Conservation (phyloP, 1,140 invertebrate genomes). For the Drosophila equinoxialis region DNA sequence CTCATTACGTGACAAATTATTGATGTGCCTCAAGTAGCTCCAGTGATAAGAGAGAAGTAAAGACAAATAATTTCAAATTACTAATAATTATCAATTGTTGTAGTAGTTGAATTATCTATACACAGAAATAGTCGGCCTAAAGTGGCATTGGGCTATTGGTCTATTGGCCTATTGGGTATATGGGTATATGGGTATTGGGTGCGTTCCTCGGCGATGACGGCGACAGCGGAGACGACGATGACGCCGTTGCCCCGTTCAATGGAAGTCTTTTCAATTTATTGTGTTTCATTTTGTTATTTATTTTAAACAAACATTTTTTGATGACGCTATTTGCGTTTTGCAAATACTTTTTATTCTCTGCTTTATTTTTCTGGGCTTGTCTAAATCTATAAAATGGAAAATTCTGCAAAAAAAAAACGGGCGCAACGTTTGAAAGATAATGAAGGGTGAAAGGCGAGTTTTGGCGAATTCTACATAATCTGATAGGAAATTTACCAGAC, state of each 20-base stretch:
- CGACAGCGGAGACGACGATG: conserved; percentile 52
- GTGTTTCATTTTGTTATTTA: conserved; percentile 70
- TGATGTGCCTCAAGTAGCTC: conserved; percentile 39
- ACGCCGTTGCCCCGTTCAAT: conserved; percentile 43
- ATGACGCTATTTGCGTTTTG: conserved; percentile 59
- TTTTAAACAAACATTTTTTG: conserved; percentile 70
- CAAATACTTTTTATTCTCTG: conserved; percentile 33
- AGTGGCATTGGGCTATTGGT: conserved; percentile 13
- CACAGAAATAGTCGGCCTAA: conserved; percentile 1
- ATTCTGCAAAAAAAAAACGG: conserved; percentile 40
- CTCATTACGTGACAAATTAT: conserved; percentile 12
- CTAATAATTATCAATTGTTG: conserved; percentile 40
- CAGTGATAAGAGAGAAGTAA: conserved; percentile 24
- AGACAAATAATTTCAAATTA: background rate
- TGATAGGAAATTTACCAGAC: conserved; percentile 4
- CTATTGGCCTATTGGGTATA: conserved; percentile 25
- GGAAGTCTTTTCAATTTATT: conserved; percentile 55
- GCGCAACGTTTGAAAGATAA: conserved; percentile 6
- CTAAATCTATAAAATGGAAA: conserved; percentile 61
- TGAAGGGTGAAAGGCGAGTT: background rate
- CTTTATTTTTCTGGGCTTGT: conserved; percentile 59
- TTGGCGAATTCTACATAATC: conserved; percentile 1
- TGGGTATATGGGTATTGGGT: conserved; percentile 39
- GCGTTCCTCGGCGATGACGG: conserved; percentile 43
- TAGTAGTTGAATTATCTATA: conserved; percentile 57